Base-by-base conservation (phyloP, 2,797 vertebrate genomes). In the Threskiornis aethiopicus region DNA sequence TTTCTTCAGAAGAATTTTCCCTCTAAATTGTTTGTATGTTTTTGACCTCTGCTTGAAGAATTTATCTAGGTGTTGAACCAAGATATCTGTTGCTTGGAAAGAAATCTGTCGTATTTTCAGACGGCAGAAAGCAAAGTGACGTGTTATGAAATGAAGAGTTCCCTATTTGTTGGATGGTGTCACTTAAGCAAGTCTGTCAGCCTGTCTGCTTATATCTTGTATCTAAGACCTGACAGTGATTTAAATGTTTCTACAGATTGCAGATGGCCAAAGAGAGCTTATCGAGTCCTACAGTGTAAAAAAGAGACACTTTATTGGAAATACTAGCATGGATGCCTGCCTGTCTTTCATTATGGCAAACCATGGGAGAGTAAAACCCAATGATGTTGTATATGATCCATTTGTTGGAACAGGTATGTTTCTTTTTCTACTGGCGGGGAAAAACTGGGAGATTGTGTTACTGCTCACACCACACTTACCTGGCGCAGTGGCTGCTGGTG, bases 301-400 rank as follows among this genome's bases (percentile, higher is more conserved):
- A 98, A 99, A 99, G 97, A 99, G 99, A 87, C 99, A 99, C 89
- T 99, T 99, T 35, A 99, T 99, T 95, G 99, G 99, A 82, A 99
- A 99, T 97, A 99, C 99, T 3, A 99, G 99, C 96, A 99, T 99
- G 99, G 99, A 99, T 51, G 99, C 99, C 41, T 99, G 99, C 31
- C 98, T 99, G 41, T 99, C 99, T 26, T 99, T 99, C 96, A 99
- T 99, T 79, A 99, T 99, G 99, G 98, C 99, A 77, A 99, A 99
- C 97, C 99, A 99, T 2, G 99, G 98, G 42, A 98, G 96, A 98
- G 99, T 99, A 88, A 99, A 99, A 97, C 96, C 99, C 94, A 98
- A 99, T 59, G 99, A 99, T 97, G 77, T 99, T 33, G 99, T 99
- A 16, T 99, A 99, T 93, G 99, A 99, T 98, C 99, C 99, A 1